phyloP scores from a whole-genome alignment of 2,888 invertebrate species.

The Axea sp. region DNA sequence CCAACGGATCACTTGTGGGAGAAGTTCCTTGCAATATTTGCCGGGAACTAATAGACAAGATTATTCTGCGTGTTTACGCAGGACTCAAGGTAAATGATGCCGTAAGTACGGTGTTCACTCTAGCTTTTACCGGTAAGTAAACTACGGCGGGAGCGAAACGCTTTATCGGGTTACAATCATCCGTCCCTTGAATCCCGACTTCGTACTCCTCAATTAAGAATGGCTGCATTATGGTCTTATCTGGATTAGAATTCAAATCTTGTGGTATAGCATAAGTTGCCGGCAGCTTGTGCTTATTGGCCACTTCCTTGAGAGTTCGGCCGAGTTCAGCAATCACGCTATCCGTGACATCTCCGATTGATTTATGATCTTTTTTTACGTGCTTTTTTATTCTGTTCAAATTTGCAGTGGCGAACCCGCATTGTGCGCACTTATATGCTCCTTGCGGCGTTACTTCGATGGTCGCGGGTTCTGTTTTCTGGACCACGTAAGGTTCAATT shows the following conservation, averaged over 20 bases:
- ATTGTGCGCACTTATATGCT: constrained; percentile 77
- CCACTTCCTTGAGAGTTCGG: constrained; percentile 81
- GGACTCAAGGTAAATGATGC: constrained; percentile 96
- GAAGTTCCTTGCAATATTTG: constrained; percentile 27
- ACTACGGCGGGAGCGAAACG: constrained; percentile 94
- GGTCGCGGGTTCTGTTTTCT: constrained; percentile 80
- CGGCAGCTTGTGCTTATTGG: constrained; percentile 81
- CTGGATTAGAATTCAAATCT: constrained; percentile 76
- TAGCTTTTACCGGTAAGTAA: constrained; percentile 94
- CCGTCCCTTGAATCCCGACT: constrained; percentile 72
- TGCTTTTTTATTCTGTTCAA: constrained; percentile 79
- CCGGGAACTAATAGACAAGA: constrained; percentile 42
- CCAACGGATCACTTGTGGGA: no score
- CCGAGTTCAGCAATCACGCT: constrained; percentile 80
- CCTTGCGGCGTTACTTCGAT: constrained; percentile 78
- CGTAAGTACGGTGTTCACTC: constrained; percentile 91
- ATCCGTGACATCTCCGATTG: constrained; percentile 74
- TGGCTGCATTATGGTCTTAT: constrained; percentile 93
- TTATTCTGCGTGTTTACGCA: constrained; percentile 82
- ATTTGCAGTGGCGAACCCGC: constrained; percentile 76
- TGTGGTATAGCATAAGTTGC: constrained; percentile 85
- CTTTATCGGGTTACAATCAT: constrained; percentile 71
- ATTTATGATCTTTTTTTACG: constrained; percentile 80
- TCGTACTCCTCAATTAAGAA: constrained; percentile 89
- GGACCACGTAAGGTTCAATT: constrained; percentile 79